These are phyloP conservation scores for Centropus bengalensis DNA, from an alignment of 2,113 vertebrate species.

Conservation along the genomic window DNA sequence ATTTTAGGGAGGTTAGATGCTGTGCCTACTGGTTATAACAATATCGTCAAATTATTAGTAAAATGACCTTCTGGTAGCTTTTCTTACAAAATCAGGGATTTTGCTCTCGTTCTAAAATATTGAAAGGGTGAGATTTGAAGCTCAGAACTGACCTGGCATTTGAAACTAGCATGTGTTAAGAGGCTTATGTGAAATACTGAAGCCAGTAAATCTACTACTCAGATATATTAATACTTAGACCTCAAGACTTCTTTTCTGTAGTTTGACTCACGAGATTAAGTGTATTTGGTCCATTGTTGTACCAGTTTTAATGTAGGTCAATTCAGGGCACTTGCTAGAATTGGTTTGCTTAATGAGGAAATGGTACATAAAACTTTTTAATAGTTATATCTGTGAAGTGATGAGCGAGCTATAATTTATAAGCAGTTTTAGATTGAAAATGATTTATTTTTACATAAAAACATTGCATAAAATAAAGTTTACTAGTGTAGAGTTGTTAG, in stretches of 20 bases:
- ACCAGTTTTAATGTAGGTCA: conserved; percentile 47
- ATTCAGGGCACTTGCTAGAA: conserved; percentile 1
- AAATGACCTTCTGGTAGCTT: not conserved
- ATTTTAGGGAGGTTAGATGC: not conserved
- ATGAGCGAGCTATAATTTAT: conserved; percentile 4
- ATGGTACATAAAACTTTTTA: conserved; percentile 41
- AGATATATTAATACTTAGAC: conserved; percentile 20
- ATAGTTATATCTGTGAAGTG: conserved; percentile 8
- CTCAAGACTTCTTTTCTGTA: not conserved
- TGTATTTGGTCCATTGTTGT: conserved; percentile 23
- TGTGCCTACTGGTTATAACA: not conserved
- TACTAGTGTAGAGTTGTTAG: not conserved
- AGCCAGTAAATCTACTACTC: conserved; percentile 31
- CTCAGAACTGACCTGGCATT: not conserved
- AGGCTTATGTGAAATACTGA: conserved; percentile 7
- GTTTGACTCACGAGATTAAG: conserved; percentile 5
- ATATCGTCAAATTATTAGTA: not conserved
- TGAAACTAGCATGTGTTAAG: not conserved
- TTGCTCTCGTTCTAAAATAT: not conserved
- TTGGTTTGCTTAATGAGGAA: conserved; percentile 46
- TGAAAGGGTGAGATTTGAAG: not conserved
- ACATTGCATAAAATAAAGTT: not conserved
- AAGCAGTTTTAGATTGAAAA: not conserved
- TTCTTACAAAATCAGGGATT: not conserved
- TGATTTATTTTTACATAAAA: conserved; percentile 2